Percentiles rank a stretch among this genome's conserved stretches.
These are phyloP conservation scores for Oreochromis mossambicus DNA, from an alignment of 2,797 vertebrate species.

Conservation along the genomic window DNA sequence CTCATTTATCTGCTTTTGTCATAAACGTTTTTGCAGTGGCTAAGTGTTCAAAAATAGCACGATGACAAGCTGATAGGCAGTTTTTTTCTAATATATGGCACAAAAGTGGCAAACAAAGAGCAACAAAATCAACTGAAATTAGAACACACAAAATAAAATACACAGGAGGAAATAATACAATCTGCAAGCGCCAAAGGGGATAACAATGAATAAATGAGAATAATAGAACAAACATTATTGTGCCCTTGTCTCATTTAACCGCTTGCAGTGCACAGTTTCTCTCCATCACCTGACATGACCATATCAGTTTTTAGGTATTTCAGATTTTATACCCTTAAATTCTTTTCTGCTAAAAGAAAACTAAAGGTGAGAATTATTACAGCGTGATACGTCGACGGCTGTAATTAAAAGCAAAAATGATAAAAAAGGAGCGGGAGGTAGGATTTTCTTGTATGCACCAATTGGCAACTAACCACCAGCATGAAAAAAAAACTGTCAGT, in stretches of 20 bases:
- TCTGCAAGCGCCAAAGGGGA: no score
- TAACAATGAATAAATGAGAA: not conserved
- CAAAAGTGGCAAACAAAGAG: not conserved
- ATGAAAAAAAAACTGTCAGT: not conserved
- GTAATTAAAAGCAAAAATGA: not conserved
- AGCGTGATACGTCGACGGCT: fast-evolving
- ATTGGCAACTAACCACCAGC: not conserved
- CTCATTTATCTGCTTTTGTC: not conserved
- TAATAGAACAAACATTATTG: no score
- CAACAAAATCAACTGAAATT: no score
- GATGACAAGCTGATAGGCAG: not conserved
- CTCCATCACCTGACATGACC: not conserved
- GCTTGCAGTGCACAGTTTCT: not conserved
- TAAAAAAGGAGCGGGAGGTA: not conserved
- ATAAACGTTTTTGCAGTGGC: not conserved
- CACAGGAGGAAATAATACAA: no score
- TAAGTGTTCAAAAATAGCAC: not conserved
- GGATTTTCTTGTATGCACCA: not conserved
- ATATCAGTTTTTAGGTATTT: not conserved
- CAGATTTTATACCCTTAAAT: not conserved
- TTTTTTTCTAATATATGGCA: not conserved
- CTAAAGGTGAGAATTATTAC: not conserved
- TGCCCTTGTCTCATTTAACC: no score
- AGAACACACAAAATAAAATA: no score
- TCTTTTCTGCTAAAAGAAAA: not conserved